Base-by-base conservation (phyloP, 53 echinoderm and acorn worm species). In the Stichopus horrens region DNA sequence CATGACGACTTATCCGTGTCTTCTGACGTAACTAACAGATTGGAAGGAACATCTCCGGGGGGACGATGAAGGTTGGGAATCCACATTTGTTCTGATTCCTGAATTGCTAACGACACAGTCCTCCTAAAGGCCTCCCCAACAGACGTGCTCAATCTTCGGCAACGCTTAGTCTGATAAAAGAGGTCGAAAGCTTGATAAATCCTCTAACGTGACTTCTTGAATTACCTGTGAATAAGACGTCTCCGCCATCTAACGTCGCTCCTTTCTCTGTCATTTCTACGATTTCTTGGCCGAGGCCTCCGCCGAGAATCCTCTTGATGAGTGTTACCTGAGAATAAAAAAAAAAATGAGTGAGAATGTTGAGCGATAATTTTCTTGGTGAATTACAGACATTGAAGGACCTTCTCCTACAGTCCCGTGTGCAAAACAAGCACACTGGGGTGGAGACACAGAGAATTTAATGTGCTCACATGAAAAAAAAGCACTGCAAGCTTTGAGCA, bases 191-290 rank as follows among this genome's bases (percentile, higher is more conserved):
- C 71, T 71, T 20, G 14, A 71, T 71, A 71, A 71, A 71, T 71
- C 71, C 71, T 71, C 37, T 37, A 75, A 11, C 4, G 23, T 81
- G 11, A 81, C 56, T 10, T 77, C 13, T 87, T 37, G 37, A 37
- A 37, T 37, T 86, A 97, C 97, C 97, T 93, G 98, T 98, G 77
- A 98, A 98, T 52, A 98, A 87, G 52, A 98, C 98, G 91, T 98
- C 96, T 16, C 98, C 98, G 66, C 98, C 98, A 76, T 98, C 98
- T 89, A 98, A 82, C 87, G 94, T 94, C 11, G 98, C 98, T 51
- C 94, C 91, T 58, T 91, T 89, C 55, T 95, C 95, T 82, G 86
- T 86, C 90, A 98, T 98, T 79, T 98, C 96, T 21, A 92, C 91
- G 66, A 98, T 88, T 66, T 92, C 88, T 86, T 95, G 94, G 55